Conservation (phyloP, 2,797 vertebrate species). For the Darevskia nairensis region DNA sequence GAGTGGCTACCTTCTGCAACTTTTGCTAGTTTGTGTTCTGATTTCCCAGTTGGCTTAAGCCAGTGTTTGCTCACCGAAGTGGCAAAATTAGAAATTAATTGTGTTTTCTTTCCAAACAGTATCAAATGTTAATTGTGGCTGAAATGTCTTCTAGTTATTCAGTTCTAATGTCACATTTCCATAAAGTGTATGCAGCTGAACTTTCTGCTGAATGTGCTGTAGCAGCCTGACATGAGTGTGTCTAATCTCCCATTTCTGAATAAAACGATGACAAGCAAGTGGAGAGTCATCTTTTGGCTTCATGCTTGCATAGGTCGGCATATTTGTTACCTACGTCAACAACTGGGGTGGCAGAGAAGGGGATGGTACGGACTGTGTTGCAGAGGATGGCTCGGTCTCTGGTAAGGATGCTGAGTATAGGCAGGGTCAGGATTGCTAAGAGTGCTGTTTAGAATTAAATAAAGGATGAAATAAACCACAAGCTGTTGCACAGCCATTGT, state of each 20-base stretch:
- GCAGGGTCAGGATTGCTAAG: background rate
- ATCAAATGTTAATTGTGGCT: conserved; percentile 73
- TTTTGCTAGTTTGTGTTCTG: conserved; percentile 15
- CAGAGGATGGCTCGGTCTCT: no score
- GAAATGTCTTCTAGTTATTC: conserved; percentile 68
- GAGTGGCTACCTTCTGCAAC: conserved; percentile 11
- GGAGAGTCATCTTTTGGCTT: background rate
- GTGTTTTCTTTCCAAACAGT: conserved; percentile 59
- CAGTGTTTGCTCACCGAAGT: conserved; percentile 60
- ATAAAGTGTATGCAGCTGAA: conserved; percentile 62
- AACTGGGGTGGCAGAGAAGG: background rate
- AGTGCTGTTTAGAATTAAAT: background rate
- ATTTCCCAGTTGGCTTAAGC: conserved; percentile 38
- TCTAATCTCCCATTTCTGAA: conserved; percentile 19
- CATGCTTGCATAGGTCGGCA: background rate
- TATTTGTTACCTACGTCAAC: background rate
- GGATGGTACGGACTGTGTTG: background rate
- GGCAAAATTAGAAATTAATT: conserved; percentile 67
- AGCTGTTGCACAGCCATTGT: background rate
- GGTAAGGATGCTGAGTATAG: background rate
- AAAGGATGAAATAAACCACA: background rate
- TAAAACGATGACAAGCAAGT: background rate
- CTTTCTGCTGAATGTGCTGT: conserved; percentile 44
- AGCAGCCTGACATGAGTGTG: conserved; percentile 18
- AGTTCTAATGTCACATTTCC: conserved; percentile 76